Conservation (phyloP, 2,113 vertebrate genomes). For the Speoplatyrhinus poulsoni region DNA sequence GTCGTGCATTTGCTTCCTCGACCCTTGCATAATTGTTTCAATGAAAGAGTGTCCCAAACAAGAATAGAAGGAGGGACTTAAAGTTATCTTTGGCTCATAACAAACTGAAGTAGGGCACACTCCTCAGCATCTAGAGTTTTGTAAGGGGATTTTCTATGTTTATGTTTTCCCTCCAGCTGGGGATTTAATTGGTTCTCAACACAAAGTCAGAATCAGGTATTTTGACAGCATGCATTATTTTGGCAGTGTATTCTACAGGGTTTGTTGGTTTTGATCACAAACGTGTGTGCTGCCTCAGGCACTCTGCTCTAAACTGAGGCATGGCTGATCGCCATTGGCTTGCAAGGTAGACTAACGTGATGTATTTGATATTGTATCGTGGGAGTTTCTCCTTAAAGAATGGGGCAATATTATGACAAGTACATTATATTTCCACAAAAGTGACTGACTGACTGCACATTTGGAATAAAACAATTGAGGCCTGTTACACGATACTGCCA, state of each 20-base stretch:
- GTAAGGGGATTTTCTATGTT: constrained; percentile 61
- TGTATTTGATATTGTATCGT: constrained; percentile 57
- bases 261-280: constrained; percentile 58
- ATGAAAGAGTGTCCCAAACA: constrained; percentile 33
- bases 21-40: not conserved
- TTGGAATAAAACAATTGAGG: not conserved
- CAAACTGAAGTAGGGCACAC: constrained; percentile 49
- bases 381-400: constrained; percentile 40
- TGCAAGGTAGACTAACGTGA: constrained; percentile 32
- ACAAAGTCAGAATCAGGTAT: constrained; percentile 57
- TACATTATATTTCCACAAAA: constrained; percentile 26
- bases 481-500: not conserved
- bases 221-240: constrained; percentile 59
- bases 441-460: too few relatives aligned
- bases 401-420: constrained; percentile 32
- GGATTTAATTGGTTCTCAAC: constrained; percentile 69
- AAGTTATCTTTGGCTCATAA: constrained; percentile 59
- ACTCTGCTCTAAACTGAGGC: constrained; percentile 51
- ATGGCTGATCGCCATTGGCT: constrained; percentile 46
- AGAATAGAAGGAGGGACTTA: constrained; percentile 23
- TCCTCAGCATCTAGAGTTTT: constrained; percentile 51
- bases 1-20: constrained; percentile 30
- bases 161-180: constrained; percentile 56
- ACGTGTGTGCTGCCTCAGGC: constrained; percentile 45
- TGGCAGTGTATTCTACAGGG: constrained; percentile 34